Conservation (phyloP, 2,797 vertebrate species). For the Salmo trutta region DNA sequence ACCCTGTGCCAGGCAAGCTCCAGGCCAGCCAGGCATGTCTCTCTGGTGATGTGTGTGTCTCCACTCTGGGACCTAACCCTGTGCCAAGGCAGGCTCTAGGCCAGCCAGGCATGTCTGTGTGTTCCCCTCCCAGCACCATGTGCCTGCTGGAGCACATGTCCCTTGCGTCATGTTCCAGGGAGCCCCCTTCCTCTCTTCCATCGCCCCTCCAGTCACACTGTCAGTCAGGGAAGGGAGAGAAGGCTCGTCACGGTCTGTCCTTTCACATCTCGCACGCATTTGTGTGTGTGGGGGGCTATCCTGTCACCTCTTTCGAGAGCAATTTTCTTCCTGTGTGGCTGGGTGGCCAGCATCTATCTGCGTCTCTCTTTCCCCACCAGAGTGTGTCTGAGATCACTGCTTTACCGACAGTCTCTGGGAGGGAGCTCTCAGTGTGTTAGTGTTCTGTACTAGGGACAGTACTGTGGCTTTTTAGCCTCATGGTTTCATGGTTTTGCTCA, state of each 20-base stretch:
- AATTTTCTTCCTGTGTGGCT: neutral
- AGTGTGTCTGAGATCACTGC: slow-evolving; percentile 23
- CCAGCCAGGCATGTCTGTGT: slow-evolving; percentile 53
- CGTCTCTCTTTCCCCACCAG: slow-evolving; percentile 24
- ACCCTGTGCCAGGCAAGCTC: slow-evolving; percentile 42
- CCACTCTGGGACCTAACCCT: slow-evolving; percentile 34
- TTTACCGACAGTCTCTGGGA: neutral
- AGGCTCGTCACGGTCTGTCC: neutral
- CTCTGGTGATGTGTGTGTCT: neutral
- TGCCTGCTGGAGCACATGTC: slow-evolving; percentile 65
- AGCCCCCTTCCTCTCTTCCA: slow-evolving; percentile 15
- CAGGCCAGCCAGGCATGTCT: slow-evolving; percentile 49
- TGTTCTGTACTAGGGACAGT: neutral
- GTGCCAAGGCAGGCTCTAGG: slow-evolving; percentile 36
- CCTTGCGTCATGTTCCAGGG: slow-evolving; percentile 41
- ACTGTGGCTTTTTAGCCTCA: neutral
- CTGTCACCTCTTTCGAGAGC: too few relatives aligned
- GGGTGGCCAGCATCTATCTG: slow-evolving; percentile 18
- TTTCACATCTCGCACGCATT: neutral
- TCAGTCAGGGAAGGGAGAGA: neutral
- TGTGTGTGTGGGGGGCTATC: too few relatives aligned
- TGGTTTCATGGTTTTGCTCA: neutral
- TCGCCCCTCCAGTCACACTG: neutral
- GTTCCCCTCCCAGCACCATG: slow-evolving; percentile 54
- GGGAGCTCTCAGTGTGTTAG: neutral